These are phyloP conservation scores for Tetramorium bicarinatum DNA, from an alignment of 2,888 invertebrate genomes.

Conservation along the genomic window DNA sequence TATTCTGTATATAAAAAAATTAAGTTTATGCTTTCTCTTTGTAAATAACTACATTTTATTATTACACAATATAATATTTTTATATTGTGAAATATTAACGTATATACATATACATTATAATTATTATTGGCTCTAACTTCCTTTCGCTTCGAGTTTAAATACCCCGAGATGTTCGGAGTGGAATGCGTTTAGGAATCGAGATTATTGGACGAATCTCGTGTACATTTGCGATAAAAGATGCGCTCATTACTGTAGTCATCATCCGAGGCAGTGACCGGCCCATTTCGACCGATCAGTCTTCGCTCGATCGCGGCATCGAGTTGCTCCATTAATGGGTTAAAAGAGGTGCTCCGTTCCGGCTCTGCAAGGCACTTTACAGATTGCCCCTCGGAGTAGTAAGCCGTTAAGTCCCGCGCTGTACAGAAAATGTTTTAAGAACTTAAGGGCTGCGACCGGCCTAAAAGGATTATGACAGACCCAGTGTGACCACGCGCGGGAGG, in stretches of 20 bases:
- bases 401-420: constrained; percentile 71
- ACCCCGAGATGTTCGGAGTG: neutral
- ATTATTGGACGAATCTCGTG: constrained; percentile 26
- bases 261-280: constrained; percentile 47
- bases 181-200: constrained; percentile 58
- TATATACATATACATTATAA: no score
- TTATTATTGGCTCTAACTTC: constrained; percentile 1
- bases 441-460: constrained; percentile 67
- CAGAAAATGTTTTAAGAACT: constrained; percentile 75
- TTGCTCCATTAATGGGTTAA: constrained; percentile 73
- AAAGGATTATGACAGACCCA: constrained; percentile 70
- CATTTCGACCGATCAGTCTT: constrained; percentile 71
- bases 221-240: constrained; percentile 61
- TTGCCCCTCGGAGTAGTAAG: constrained; percentile 73
- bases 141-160: neutral
- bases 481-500: constrained; percentile 63
- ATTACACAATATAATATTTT: neutral
- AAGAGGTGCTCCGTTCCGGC: constrained; percentile 61
- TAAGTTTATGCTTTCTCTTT: neutral
- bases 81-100: neutral
- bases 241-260: constrained; percentile 60
- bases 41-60: neutral
- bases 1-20: neutral
- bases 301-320: constrained; percentile 68
- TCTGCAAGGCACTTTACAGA: constrained; percentile 75